A percentile compares a stretch with the other conserved stretches of the same genome.
Conservation (phyloP, 2,113 vertebrate species). For the Porphyrio hochstetteri region DNA sequence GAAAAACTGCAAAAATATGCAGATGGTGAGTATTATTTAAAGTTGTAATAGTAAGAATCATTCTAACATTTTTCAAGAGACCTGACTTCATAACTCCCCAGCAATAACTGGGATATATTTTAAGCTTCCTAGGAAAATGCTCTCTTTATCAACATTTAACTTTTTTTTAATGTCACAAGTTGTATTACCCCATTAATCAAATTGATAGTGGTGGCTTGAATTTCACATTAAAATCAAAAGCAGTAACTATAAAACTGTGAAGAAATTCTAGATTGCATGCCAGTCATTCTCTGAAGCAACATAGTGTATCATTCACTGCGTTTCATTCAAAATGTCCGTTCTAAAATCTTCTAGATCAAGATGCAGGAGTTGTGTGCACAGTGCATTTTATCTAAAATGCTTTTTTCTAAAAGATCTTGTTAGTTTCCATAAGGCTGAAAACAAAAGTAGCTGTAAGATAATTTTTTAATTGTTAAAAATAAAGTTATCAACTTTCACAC, state of each 20-base stretch:
- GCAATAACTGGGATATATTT: neutral
- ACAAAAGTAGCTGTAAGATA: neutral
- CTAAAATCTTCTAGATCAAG: neutral
- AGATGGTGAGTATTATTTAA: neutral
- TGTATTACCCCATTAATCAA: constrained; percentile 33
- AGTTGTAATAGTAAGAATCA: neutral
- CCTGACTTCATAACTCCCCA: neutral
- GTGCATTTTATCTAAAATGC: neutral
- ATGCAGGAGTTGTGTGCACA: neutral
- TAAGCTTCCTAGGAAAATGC: neutral
- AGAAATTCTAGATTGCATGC: constrained; percentile 3
- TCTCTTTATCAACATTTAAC: constrained; percentile 13
- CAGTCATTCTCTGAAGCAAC: constrained; percentile 1
- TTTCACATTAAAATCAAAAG: constrained; percentile 22
- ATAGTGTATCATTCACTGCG: neutral
- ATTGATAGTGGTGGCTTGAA: neutral
- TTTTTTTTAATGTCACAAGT: neutral
- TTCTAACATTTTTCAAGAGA: neutral
- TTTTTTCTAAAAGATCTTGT: neutral
- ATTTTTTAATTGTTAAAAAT: neutral
- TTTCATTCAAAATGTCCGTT: neutral
- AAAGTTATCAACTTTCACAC: neutral
- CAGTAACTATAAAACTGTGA: neutral
- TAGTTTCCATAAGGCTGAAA: neutral
- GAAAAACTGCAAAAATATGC: neutral